Evolutionary conservation across 2,113 vertebrate species (phyloP).

Genomic region (Oreochromis spilurus): DNA sequence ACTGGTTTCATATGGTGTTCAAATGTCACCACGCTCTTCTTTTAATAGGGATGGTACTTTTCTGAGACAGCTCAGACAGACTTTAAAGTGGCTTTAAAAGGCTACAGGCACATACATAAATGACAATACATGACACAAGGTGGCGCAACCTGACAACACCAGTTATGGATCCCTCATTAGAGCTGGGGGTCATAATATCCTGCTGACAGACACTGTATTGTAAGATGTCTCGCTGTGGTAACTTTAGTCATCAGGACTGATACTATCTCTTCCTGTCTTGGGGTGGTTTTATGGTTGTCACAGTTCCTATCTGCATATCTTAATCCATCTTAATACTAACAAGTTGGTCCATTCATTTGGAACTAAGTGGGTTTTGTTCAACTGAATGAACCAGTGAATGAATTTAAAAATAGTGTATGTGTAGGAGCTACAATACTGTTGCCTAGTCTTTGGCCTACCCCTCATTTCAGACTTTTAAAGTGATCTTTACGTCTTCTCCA

Average conservation of each 20-base stretch:
- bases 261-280: slow-evolving; percentile 6
- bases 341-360: slow-evolving; percentile 12
- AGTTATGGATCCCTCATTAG: background rate
- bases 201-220: slow-evolving; percentile 34
- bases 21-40: background rate
- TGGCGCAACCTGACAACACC: background rate
- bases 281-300: slow-evolving; percentile 1
- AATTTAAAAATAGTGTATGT: background rate
- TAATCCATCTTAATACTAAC: slow-evolving; percentile 8
- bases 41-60: background rate
- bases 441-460: background rate
- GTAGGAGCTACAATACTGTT: background rate
- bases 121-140: background rate
- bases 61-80: background rate
- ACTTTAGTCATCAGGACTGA: slow-evolving; percentile 3
- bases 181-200: slow-evolving; percentile 26
- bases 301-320: slow-evolving; percentile 7
- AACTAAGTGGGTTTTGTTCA: background rate
- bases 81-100: background rate
- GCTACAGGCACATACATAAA: background rate
- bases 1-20: background rate
- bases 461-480: background rate
- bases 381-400: background rate
- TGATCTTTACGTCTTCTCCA: background rate
- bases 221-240: slow-evolving; percentile 35